These are phyloP conservation scores for Ibidorhyncha struthersii DNA, from an alignment of 2,113 vertebrate genomes.

Conservation along the genomic window DNA sequence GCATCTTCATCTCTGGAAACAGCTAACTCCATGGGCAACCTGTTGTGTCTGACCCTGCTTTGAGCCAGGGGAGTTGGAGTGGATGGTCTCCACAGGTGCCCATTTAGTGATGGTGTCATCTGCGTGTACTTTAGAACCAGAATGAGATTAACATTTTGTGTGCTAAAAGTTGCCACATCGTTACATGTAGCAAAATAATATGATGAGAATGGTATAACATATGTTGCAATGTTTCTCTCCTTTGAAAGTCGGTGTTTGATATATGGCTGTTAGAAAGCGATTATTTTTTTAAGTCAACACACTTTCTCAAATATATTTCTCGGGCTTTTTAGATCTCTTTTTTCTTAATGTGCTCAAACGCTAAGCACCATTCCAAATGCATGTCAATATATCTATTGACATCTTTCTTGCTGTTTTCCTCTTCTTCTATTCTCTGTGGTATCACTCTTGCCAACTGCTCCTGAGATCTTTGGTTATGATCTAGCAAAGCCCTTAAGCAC, in stretches of 20 bases:
- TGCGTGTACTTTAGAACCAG: neutral
- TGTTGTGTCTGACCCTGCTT: neutral
- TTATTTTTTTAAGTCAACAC: neutral
- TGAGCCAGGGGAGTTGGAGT: neutral
- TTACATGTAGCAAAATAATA: neutral
- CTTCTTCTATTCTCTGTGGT: conserved; percentile 56
- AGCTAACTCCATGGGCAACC: neutral
- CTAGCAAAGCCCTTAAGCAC: conserved; percentile 68
- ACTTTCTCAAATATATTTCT: neutral
- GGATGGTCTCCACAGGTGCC: neutral
- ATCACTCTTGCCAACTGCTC: conserved; percentile 56
- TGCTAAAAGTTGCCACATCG: neutral
- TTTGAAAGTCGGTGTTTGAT: neutral
- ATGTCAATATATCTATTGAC: conserved; percentile 58
- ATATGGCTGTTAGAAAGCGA: neutral
- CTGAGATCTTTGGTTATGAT: conserved; percentile 66
- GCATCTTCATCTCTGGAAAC: neutral
- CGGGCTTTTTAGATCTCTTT: conserved; percentile 34
- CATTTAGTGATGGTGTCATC: neutral
- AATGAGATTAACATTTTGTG: neutral
- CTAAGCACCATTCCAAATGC: conserved; percentile 60
- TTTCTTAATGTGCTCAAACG: conserved; percentile 23
- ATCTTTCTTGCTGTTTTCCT: conserved; percentile 62
- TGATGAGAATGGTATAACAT: neutral
- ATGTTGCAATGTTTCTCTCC: neutral